These are phyloP conservation scores for Athalia rosae DNA, from an alignment of 2,888 invertebrate species.

Conservation along the genomic window DNA sequence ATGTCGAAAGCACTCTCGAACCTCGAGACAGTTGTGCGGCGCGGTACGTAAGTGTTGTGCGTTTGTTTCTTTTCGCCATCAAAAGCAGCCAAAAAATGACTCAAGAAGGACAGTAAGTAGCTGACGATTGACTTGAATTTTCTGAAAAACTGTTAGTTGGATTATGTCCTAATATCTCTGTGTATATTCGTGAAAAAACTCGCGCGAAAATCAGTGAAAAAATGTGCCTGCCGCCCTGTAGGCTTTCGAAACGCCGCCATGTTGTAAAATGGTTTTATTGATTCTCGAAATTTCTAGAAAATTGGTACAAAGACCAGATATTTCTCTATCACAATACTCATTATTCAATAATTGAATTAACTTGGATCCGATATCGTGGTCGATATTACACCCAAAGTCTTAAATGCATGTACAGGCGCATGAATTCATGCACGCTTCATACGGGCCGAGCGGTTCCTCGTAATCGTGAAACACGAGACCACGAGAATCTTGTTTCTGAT, in stretches of 20 bases:
- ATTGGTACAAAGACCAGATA: slow-evolving; percentile 47
- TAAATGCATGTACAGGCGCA: not conserved
- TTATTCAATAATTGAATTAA: slow-evolving; percentile 41
- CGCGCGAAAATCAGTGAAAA: slow-evolving; percentile 24
- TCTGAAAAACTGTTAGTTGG: not conserved
- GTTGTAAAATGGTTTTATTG: slow-evolving; percentile 71
- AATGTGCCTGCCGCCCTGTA: slow-evolving; percentile 57
- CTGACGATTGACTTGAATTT: slow-evolving; percentile 39
- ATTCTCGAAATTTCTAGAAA: slow-evolving; percentile 71
- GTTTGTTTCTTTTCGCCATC: slow-evolving; percentile 64
- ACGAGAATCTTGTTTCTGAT: slow-evolving; percentile 23
- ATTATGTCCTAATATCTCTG: slow-evolving; percentile 10
- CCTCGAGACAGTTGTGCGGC: slow-evolving; percentile 61
- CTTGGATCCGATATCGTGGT: slow-evolving; percentile 20
- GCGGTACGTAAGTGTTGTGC: slow-evolving; percentile 61
- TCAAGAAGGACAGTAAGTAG: slow-evolving; percentile 70
- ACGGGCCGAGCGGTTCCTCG: slow-evolving; percentile 16
- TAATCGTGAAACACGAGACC: slow-evolving; percentile 41
- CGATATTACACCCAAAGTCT: slow-evolving; percentile 43
- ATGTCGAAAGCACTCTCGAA: slow-evolving; percentile 58
- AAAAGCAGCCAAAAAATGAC: slow-evolving; percentile 65
- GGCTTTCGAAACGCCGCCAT: slow-evolving; percentile 69
- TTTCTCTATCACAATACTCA: not conserved
- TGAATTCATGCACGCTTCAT: slow-evolving; percentile 2
- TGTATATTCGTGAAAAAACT: not conserved